Evolutionary conservation across 2,113 vertebrate species (phyloP).

Genomic region (Serinus canaria): DNA sequence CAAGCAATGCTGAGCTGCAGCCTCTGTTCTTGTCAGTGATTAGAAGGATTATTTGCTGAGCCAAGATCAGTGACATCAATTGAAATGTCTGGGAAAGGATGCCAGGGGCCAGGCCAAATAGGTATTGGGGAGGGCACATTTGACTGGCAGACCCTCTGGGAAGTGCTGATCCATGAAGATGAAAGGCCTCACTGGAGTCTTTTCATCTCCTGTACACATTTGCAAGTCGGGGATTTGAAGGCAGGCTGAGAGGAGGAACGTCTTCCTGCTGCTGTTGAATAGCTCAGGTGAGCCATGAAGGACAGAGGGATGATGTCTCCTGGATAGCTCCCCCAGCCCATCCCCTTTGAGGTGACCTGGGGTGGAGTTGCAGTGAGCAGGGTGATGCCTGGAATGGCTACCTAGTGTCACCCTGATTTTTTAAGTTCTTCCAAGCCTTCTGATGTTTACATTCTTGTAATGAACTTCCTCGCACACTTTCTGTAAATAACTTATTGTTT

Average conservation of each 20-base stretch:
- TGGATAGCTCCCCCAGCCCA: neutral
- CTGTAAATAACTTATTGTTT: too few species aligned
- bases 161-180: slow-evolving; percentile 6
- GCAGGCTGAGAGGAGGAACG: neutral
- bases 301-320: neutral
- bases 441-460: too few species aligned
- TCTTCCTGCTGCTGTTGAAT: neutral
- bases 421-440: too few species aligned
- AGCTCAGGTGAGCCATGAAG: neutral
- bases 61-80: slow-evolving; percentile 28
- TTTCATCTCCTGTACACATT: neutral
- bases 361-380: neutral
- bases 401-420: too few species aligned
- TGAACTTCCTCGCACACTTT: too few species aligned
- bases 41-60: slow-evolving; percentile 44
- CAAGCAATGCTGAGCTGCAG: neutral
- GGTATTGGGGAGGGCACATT: neutral
- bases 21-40: slow-evolving; percentile 10
- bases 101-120: neutral
- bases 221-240: neutral
- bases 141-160: slow-evolving; percentile 4
- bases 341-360: neutral
- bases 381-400: neutral
- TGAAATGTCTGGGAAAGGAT: slow-evolving; percentile 12
- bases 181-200: neutral